These are phyloP conservation scores for Drosophila robusta DNA, from an alignment of 2,888 invertebrate species.

Conservation along the genomic window DNA sequence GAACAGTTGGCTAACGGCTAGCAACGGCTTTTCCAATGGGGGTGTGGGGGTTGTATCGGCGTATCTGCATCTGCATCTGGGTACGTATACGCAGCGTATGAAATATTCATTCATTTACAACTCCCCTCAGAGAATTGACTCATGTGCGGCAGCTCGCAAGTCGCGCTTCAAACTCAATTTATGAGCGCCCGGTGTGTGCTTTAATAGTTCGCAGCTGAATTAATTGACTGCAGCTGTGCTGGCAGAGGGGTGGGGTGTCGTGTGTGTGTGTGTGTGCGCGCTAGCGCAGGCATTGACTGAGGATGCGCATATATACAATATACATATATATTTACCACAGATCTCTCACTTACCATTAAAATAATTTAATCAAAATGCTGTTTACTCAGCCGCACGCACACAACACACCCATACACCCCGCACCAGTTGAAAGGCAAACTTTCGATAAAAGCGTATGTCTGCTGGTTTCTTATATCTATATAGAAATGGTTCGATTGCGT, in stretches of 20 bases:
- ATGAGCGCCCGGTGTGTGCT: slow-evolving; percentile 80
- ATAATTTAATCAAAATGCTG: slow-evolving; percentile 79
- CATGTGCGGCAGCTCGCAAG: slow-evolving; percentile 59
- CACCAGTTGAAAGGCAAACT: slow-evolving; percentile 55
- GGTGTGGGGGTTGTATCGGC: neutral
- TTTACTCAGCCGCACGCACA: slow-evolving; percentile 43
- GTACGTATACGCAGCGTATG: slow-evolving; percentile 63
- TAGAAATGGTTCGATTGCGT: slow-evolving; percentile 42
- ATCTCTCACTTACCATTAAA: slow-evolving; percentile 76
- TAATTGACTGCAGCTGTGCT: slow-evolving; percentile 72
- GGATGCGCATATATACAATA: neutral
- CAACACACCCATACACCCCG: neutral
- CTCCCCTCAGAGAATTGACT: slow-evolving; percentile 74
- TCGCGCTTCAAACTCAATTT: slow-evolving; percentile 74
- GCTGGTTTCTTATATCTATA: slow-evolving; percentile 51
- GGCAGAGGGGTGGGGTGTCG: neutral
- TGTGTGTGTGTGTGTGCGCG: neutral
- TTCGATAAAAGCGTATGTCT: slow-evolving; percentile 58
- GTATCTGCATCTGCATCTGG: slow-evolving; percentile 48
- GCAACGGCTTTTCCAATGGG: slow-evolving; percentile 15
- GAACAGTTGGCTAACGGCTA: slow-evolving; percentile 24
- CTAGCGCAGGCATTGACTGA: slow-evolving; percentile 17
- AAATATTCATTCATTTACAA: slow-evolving; percentile 80
- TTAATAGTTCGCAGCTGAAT: slow-evolving; percentile 80
- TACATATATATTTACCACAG: slow-evolving; percentile 69